Percentiles rank a stretch among this genome's conserved stretches.
These are phyloP conservation scores for Anguilla japonica DNA, from an alignment of 2,113 vertebrate genomes.

Conservation along the genomic window DNA sequence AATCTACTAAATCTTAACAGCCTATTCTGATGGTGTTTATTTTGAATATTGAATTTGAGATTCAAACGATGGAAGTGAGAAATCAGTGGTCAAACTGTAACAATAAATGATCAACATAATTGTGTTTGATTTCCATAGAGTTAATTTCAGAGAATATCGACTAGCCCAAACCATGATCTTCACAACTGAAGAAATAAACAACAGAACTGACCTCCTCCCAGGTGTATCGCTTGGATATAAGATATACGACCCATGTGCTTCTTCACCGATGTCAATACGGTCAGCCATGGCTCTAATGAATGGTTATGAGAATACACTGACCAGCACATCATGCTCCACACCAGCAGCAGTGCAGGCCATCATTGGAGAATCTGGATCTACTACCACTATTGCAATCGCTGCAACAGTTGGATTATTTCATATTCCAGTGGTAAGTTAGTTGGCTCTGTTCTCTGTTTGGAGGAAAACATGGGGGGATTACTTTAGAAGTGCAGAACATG, in stretches of 20 bases:
- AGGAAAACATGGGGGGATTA: background rate
- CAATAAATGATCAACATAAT: background rate
- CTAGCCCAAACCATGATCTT: constrained; percentile 58
- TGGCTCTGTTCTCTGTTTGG: background rate
- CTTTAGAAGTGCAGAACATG: too few relatives aligned
- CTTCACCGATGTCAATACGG: background rate
- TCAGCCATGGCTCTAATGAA: constrained; percentile 29
- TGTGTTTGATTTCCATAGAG: constrained; percentile 26
- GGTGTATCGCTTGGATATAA: constrained; percentile 20
- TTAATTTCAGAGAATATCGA: constrained; percentile 55
- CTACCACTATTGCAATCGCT: constrained; percentile 18
- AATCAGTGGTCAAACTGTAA: background rate
- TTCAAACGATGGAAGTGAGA: background rate
- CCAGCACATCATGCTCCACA: constrained; percentile 13
- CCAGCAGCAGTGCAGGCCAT: constrained; percentile 22
- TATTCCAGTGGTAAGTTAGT: constrained; percentile 1
- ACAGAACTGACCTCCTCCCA: constrained; percentile 25
- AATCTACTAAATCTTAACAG: background rate
- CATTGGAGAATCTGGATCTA: constrained; percentile 14
- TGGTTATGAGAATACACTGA: constrained; percentile 13
- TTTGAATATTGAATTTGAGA: background rate
- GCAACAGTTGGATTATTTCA: constrained; percentile 4
- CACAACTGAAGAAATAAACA: constrained; percentile 56
- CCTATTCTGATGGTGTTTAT: background rate
- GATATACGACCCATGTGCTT: constrained; percentile 21